These are phyloP conservation scores for Datnioides undecimradiatus DNA, from an alignment of 2,113 vertebrate genomes.

Conservation along the genomic window DNA sequence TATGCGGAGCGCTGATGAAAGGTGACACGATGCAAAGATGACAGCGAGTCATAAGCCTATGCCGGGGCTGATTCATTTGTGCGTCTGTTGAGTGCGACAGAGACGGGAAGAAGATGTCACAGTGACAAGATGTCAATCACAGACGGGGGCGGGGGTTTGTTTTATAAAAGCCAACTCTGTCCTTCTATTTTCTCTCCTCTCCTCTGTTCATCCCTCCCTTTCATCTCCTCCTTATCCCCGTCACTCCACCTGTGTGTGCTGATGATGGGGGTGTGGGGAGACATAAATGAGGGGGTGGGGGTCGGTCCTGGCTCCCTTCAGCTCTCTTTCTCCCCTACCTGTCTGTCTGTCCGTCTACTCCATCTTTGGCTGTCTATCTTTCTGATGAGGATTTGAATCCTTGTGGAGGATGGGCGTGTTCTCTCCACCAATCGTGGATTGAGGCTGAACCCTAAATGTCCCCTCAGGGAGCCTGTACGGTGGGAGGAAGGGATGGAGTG, in stretches of 20 bases:
- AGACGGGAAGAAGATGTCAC: slow-evolving; percentile 69
- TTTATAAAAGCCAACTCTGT: slow-evolving; percentile 62
- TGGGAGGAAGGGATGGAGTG: slow-evolving; percentile 40
- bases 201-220: slow-evolving; percentile 52
- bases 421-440: slow-evolving; percentile 67
- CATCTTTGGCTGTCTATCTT: slow-evolving; percentile 43
- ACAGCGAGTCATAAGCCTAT: slow-evolving; percentile 94
- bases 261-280: slow-evolving; percentile 50
- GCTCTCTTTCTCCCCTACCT: slow-evolving; percentile 37
- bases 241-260: slow-evolving; percentile 52
- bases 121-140: slow-evolving; percentile 72
- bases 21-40: slow-evolving; percentile 94
- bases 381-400: slow-evolving; percentile 55
- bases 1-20: slow-evolving; percentile 98
- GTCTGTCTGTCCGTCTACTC: slow-evolving; percentile 60
- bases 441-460: slow-evolving; percentile 89
- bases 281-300: slow-evolving; percentile 77
- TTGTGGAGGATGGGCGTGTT: slow-evolving; percentile 62
- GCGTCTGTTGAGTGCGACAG: slow-evolving; percentile 63
- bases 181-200: slow-evolving; percentile 75
- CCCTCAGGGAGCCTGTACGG: slow-evolving; percentile 75
- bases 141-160: slow-evolving; percentile 56
- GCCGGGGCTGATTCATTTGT: slow-evolving; percentile 90
- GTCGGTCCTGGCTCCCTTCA: slow-evolving; percentile 74
- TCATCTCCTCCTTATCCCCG: slow-evolving; percentile 63